These are phyloP conservation scores for Palythoa caribaeorum DNA, from an alignment of 92 coral and sea anemone species.

Conservation along the genomic window DNA sequence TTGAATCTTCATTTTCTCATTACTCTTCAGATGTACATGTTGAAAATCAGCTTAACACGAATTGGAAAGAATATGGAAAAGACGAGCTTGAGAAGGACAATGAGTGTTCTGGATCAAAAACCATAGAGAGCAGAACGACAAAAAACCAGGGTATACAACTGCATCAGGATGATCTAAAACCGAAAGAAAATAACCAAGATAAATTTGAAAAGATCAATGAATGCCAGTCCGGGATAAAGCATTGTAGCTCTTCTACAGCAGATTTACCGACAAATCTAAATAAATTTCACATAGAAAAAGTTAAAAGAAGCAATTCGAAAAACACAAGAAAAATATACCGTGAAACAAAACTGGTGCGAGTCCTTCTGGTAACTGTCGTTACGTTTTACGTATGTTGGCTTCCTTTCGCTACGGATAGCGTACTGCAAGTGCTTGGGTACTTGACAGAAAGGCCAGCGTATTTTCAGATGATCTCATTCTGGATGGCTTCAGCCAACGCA, in stretches of 20 bases:
- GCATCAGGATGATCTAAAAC: not conserved
- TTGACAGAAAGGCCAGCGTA: constrained; percentile 60
- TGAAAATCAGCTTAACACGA: not conserved
- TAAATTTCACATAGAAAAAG: constrained; percentile 1
- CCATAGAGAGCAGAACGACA: not conserved
- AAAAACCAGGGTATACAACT: not conserved
- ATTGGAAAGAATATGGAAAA: not conserved
- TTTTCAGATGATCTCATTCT: constrained; percentile 65
- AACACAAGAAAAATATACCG: constrained; percentile 55
- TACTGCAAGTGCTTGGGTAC: constrained; percentile 66
- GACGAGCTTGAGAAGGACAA: not conserved
- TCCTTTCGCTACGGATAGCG: constrained; percentile 73
- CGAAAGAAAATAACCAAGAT: not conserved
- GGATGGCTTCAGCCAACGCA: constrained; percentile 83
- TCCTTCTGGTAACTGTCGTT: constrained; percentile 73
- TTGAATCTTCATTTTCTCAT: constrained; percentile 34
- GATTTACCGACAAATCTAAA: not conserved
- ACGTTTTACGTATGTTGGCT: constrained; percentile 75
- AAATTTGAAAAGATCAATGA: not conserved
- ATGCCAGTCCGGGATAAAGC: not conserved
- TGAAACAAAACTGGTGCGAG: constrained; percentile 67
- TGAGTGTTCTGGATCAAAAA: not conserved
- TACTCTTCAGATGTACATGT: not conserved
- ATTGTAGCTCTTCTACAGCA: not conserved
- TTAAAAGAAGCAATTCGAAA: constrained; percentile 31